A percentile compares a stretch with the other conserved stretches of the same genome.
Evolutionary conservation across 2,113 vertebrate species (phyloP).

Genomic region (Oxygymnocypris stewartii): DNA sequence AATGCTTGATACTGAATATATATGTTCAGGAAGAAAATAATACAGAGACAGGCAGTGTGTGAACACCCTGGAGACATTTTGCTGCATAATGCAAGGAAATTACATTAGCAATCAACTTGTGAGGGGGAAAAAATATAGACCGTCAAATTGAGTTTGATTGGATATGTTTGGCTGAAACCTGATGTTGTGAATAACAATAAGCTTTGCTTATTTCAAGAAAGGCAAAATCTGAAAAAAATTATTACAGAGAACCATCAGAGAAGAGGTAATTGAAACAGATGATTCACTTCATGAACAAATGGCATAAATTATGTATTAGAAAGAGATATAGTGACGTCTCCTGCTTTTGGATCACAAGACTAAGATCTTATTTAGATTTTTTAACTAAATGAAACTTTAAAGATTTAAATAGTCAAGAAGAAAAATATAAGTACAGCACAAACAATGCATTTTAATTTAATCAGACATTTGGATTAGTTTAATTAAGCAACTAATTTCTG

Average conservation of each 20-base stretch:
- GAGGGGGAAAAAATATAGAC: constrained; percentile 22
- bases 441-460: background rate
- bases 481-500: too few species aligned
- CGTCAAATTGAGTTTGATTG: constrained; percentile 44
- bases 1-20: constrained; percentile 44
- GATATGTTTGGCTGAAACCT: constrained; percentile 39
- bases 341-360: background rate
- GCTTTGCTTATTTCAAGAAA: background rate
- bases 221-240: fast-evolving
- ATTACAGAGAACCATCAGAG: background rate
- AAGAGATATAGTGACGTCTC: background rate
- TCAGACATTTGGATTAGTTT: background rate
- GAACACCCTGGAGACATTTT: constrained; percentile 55
- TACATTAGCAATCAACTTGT: constrained; percentile 53
- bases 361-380: background rate
- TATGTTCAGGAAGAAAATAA: constrained; percentile 54
- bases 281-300: constrained; percentile 10
- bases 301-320: constrained; percentile 1
- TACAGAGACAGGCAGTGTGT: constrained; percentile 57
- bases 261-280: constrained; percentile 13
- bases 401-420: background rate
- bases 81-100: constrained; percentile 57
- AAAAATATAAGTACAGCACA: background rate
- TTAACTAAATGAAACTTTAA: background rate
- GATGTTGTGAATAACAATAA: constrained; percentile 19